Percentiles rank a stretch among this genome's conserved stretches.
These are phyloP conservation scores for Deroplatys truncata DNA, from an alignment of 2,888 invertebrate species.

Conservation along the genomic window DNA sequence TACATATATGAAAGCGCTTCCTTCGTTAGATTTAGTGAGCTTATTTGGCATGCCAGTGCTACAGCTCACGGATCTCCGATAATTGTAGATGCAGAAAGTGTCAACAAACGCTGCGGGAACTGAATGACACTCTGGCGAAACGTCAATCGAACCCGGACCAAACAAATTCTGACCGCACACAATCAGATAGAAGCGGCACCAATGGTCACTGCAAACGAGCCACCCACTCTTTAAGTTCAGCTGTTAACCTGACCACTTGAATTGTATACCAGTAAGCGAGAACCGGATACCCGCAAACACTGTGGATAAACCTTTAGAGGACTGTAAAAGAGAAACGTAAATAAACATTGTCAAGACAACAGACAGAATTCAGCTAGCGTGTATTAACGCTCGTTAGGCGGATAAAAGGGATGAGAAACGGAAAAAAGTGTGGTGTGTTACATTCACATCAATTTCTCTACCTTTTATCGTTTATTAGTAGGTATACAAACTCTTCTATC, in stretches of 20 bases:
- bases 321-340: not conserved
- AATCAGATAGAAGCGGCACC: not conserved
- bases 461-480: too few species aligned
- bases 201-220: not conserved
- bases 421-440: too few species aligned
- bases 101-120: not conserved
- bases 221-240: not conserved
- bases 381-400: too few species aligned
- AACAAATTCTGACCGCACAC: not conserved
- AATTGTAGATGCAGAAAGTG: not conserved
- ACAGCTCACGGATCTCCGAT: not conserved
- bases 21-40: not conserved
- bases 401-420: too few species aligned
- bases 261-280: not conserved
- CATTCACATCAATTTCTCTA: too few species aligned
- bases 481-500: too few species aligned
- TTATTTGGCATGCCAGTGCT: not conserved
- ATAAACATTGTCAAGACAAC: not conserved
- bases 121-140: not conserved
- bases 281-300: not conserved
- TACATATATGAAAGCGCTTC: not conserved
- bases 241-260: not conserved
- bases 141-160: not conserved
- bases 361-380: not conserved
- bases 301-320: not conserved